Percentiles rank a stretch among this genome's conserved stretches.
Evolutionary conservation across 1,140 invertebrate genomes (phyloP).

Genomic region (Pemphigus obesinymphae): DNA sequence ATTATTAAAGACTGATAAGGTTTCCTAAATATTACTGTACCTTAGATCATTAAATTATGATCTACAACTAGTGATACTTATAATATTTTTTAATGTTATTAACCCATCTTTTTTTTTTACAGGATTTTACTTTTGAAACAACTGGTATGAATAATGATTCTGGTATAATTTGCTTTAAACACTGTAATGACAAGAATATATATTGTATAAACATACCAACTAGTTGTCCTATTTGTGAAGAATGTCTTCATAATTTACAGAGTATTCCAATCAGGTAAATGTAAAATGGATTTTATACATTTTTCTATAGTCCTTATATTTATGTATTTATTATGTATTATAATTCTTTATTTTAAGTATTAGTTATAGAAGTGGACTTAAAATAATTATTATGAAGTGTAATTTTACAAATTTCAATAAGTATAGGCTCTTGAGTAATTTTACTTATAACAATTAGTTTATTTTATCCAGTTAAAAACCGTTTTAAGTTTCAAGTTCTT

Average conservation of each 20-base stretch:
- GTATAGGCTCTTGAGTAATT: too few species aligned
- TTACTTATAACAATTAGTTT: too few species aligned
- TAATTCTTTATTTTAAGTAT: not conserved
- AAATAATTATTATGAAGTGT: not conserved
- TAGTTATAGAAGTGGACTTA: not conserved
- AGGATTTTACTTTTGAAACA: not conserved
- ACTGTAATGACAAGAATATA: conserved; percentile 67
- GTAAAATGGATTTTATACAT: not conserved
- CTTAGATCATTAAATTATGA: too few species aligned
- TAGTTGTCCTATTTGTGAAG: conserved; percentile 65
- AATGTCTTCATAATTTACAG: conserved; percentile 57
- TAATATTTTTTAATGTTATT: too few species aligned
- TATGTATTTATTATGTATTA: not conserved
- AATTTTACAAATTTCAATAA: too few species aligned
- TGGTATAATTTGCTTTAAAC: conserved; percentile 75
- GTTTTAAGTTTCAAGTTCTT: too few species aligned
- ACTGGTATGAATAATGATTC: conserved; percentile 56
- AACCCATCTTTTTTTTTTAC: not conserved
- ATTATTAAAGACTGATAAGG: too few species aligned
- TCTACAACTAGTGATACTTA: too few species aligned
- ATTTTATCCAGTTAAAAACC: too few species aligned
- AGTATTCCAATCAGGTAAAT: conserved; percentile 67
- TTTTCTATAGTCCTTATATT: not conserved
- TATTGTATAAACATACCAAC: conserved; percentile 70
- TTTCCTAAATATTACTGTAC: too few species aligned